Evolutionary conservation across 2,113 vertebrate species (phyloP).

Genomic region (Psammodynastes pulverulentus): DNA sequence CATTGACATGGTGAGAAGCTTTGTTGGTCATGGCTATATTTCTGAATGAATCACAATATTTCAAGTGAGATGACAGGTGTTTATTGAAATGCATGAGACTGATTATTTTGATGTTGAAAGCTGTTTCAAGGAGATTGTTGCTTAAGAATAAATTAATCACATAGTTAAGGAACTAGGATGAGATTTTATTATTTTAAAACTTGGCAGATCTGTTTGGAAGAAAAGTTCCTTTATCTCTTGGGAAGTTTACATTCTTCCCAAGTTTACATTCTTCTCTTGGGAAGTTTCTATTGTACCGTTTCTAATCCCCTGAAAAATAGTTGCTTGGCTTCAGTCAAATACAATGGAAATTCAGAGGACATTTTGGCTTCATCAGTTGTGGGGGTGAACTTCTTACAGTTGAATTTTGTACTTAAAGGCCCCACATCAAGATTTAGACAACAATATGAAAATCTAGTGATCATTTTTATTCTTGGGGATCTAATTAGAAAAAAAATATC

Average conservation of each 20-base stretch:
- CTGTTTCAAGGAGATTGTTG: not conserved
- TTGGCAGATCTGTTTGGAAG: not conserved
- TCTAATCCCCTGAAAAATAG: not conserved
- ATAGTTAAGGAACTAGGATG: not conserved
- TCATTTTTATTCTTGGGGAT: not conserved
- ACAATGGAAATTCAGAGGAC: not conserved
- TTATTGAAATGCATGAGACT: not conserved
- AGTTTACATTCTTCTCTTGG: not conserved
- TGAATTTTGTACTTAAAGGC: not conserved
- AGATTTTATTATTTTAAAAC: not conserved
- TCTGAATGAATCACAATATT: not conserved
- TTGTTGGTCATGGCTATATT: not conserved
- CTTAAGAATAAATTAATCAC: not conserved
- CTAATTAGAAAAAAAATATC: not conserved
- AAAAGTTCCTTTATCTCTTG: not conserved
- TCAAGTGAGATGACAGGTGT: not conserved
- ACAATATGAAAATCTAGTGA: not conserved
- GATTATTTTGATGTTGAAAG: not conserved
- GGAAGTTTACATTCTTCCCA: not conserved
- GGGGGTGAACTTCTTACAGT: not conserved
- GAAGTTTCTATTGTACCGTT: not conserved
- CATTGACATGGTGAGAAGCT: constrained; percentile 82
- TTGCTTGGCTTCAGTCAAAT: not conserved
- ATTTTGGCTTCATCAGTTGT: not conserved
- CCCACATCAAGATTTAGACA: not conserved